These are phyloP conservation scores for Menidia menidia DNA, from an alignment of 2,797 vertebrate species.

Conservation along the genomic window DNA sequence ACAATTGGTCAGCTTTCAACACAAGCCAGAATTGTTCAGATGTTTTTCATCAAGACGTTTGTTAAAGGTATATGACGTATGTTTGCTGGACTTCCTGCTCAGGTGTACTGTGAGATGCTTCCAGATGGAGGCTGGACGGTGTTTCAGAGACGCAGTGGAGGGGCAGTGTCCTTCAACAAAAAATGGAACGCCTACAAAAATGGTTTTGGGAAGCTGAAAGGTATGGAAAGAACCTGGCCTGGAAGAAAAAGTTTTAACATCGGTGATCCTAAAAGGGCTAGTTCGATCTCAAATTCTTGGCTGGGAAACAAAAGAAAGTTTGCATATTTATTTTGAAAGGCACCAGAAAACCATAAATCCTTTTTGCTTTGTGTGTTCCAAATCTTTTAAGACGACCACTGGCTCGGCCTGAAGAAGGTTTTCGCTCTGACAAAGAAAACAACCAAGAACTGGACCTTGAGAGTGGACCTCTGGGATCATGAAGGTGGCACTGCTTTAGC, in stretches of 20 bases:
- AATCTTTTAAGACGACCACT: slow-evolving; percentile 69
- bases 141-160: slow-evolving; percentile 64
- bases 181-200: slow-evolving; percentile 63
- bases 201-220: slow-evolving; percentile 66
- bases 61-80: background rate
- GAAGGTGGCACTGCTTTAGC: slow-evolving; percentile 51
- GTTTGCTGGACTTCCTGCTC: background rate
- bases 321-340: no score
- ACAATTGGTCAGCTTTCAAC: no score
- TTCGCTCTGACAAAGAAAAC: slow-evolving; percentile 54
- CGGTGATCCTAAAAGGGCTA: background rate
- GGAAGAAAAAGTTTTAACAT: no score
- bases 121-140: slow-evolving; percentile 75
- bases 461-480: slow-evolving; percentile 71
- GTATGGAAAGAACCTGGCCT: slow-evolving; percentile 41
- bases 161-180: slow-evolving; percentile 53
- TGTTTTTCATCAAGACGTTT: no score
- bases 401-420: slow-evolving; percentile 75
- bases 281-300: background rate
- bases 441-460: slow-evolving; percentile 40
- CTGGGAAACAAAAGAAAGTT: no score
- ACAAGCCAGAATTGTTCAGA: no score
- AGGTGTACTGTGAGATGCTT: slow-evolving; percentile 78
- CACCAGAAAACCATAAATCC: no score
- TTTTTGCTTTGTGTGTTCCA: no score